These are phyloP conservation scores for Aromia moschata DNA, from an alignment of 2,888 invertebrate species.

Conservation along the genomic window DNA sequence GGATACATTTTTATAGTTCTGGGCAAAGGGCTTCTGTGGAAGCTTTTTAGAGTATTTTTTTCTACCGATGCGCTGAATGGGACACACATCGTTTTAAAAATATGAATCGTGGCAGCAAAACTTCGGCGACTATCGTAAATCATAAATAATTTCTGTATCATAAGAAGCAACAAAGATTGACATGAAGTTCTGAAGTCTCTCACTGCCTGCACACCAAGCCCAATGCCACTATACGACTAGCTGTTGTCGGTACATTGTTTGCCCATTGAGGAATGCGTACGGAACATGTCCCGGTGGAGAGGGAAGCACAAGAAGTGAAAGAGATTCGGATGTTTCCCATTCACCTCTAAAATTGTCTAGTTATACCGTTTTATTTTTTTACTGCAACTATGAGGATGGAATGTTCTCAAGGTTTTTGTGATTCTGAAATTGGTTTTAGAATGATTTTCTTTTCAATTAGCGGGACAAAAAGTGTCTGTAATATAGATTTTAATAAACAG, in stretches of 20 bases:
- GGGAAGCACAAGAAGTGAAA: conserved; percentile 41
- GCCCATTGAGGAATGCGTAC: conserved; percentile 51
- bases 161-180: conserved; percentile 20
- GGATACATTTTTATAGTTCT: background rate
- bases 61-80: background rate
- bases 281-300: conserved; percentile 32
- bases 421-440: conserved; percentile 21
- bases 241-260: conserved; percentile 45
- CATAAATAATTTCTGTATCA: background rate
- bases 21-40: conserved; percentile 1
- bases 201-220: conserved; percentile 44
- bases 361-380: conserved; percentile 36
- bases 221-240: conserved; percentile 52
- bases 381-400: conserved; percentile 30
- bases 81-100: conserved; percentile 11
- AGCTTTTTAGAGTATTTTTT: background rate
- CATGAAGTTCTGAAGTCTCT: conserved; percentile 9
- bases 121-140: too few relatives aligned
- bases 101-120: conserved; percentile 1
- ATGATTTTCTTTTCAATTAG: conserved; percentile 12
- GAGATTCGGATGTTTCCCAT: conserved; percentile 43
- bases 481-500: background rate
- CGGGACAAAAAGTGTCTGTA: background rate
- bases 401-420: conserved; percentile 27
- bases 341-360: conserved; percentile 41